Evolutionary conservation across 2,113 vertebrate species (phyloP).

Genomic region (Boleophthalmus pectinirostris): DNA sequence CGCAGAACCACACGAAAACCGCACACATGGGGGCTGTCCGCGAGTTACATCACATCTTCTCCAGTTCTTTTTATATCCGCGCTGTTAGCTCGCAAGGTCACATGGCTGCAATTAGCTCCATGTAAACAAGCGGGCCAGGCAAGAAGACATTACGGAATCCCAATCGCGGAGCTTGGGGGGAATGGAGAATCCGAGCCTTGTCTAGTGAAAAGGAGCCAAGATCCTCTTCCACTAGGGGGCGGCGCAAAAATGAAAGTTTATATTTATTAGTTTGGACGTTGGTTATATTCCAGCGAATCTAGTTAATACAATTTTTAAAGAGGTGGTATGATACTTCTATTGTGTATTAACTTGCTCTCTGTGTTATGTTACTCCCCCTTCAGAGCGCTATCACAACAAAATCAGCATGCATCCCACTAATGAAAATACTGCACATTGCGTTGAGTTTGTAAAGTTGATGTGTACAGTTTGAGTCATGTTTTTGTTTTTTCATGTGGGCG

Average conservation of each 20-base stretch:
- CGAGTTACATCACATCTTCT: constrained; percentile 38
- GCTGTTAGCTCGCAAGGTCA: constrained; percentile 38
- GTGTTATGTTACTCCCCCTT: no score
- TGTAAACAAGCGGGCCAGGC: constrained; percentile 61
- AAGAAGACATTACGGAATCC: constrained; percentile 55
- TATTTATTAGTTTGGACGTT: no score
- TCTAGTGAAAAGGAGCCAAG: constrained; percentile 2
- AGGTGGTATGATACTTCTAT: no score
- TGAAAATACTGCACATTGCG: no score
- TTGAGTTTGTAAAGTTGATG: no score
- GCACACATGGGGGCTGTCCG: constrained; percentile 18
- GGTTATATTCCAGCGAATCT: no score
- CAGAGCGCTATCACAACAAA: no score
- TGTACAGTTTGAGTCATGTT: no score
- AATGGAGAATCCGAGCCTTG: constrained; percentile 16
- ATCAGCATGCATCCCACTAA: no score
- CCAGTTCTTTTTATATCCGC: constrained; percentile 9
- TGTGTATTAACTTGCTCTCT: no score
- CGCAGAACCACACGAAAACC: background rate
- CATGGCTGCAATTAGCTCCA: constrained; percentile 60
- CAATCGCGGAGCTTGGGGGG: constrained; percentile 35
- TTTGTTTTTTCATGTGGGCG: no score
- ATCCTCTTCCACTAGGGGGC: background rate
- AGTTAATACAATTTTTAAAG: no score
- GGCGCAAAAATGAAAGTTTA: background rate